Base-by-base conservation (phyloP, 2,888 invertebrate species). In the Mechanitis mazaeus region DNA sequence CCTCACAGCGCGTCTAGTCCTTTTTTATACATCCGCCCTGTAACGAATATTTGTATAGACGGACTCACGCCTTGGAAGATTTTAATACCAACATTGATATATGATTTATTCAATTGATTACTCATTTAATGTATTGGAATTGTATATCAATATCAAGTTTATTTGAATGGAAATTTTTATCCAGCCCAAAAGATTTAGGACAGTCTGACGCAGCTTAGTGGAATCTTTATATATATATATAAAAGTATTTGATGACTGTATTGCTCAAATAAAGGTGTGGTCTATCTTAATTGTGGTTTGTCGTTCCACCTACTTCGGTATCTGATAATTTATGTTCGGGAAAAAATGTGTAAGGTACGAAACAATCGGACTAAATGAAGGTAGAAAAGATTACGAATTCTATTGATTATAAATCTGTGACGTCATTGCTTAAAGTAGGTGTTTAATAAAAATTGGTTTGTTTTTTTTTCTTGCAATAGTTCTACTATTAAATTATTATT, bases 1-100 rank as follows among this genome's bases (percentile, higher is more conserved):
- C 90, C 90, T 72, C 90, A 90, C 90, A 90, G 80, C 85, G 80
- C 80, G 88, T 75, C 76, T 75, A 74, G 75, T 76, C 75, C 61
- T 77, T 78, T 83, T 83, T 83, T 82, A 77, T 74, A 73, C 80
- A 79, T 80, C 78, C 78, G 78, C 74, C 71, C 80, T 82, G 80
- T 84, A 83, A 84, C 83, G 83, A 79, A 81, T 83, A 82, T 80
- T 79, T 80, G 78, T 80, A 78, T 62, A 61, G 67, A 67, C 64
- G 61, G 64, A 63, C 64, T 62, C 64, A 64, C 54, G 28, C 67
- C 55, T 60, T 54, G 12, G 54, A 55, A 59, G 56, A 54, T 59
- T 61, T 60, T 59, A 47, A 57, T 11, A 35, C 57, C 46, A 65
- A 64, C 60, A 54, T 45, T 57, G 63, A 55, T 58, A 64, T 59